A percentile compares a stretch with the other conserved stretches of the same genome.
Conservation (phyloP, 1,140 invertebrate species). For the Olivierus martensii region DNA sequence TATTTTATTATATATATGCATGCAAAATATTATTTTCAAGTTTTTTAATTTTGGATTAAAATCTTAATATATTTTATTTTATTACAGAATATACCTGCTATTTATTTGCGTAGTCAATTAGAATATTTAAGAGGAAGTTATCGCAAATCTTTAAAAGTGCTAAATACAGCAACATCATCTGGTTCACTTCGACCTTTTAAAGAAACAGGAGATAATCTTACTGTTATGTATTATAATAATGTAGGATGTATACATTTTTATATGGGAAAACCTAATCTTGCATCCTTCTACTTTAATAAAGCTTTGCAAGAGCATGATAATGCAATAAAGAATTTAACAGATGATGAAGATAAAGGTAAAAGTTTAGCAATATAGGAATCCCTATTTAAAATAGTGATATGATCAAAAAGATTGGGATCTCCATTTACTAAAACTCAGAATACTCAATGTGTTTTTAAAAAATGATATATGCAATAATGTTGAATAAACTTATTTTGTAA, state of each 20-base stretch:
- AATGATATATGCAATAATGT: too few species aligned
- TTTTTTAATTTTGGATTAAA: background rate
- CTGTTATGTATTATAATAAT: conserved; percentile 74
- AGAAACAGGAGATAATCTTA: conserved; percentile 44
- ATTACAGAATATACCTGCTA: conserved; percentile 41
- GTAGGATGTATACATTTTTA: conserved; percentile 74
- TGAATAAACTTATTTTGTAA: too few species aligned
- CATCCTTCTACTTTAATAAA: conserved; percentile 67
- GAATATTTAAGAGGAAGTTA: conserved; percentile 54
- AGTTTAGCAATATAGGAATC: too few species aligned
- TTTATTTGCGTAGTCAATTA: conserved; percentile 51
- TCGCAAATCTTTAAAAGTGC: conserved; percentile 47
- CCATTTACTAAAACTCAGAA: too few species aligned
- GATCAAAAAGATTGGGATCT: too few species aligned
- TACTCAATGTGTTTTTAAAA: too few species aligned
- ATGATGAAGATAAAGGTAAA: conserved; percentile 21
- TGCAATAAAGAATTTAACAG: conserved; percentile 35
- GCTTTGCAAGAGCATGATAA: conserved; percentile 65
- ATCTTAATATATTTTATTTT: conserved; percentile 16
- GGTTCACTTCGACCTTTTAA: conserved; percentile 26
- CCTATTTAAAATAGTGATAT: too few species aligned
- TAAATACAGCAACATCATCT: conserved; percentile 33
- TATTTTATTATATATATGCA: background rate
- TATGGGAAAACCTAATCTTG: conserved; percentile 71
- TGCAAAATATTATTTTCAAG: background rate